These are phyloP conservation scores for Daphoenositta chrysoptera DNA, from an alignment of 2,113 vertebrate species.

Conservation along the genomic window DNA sequence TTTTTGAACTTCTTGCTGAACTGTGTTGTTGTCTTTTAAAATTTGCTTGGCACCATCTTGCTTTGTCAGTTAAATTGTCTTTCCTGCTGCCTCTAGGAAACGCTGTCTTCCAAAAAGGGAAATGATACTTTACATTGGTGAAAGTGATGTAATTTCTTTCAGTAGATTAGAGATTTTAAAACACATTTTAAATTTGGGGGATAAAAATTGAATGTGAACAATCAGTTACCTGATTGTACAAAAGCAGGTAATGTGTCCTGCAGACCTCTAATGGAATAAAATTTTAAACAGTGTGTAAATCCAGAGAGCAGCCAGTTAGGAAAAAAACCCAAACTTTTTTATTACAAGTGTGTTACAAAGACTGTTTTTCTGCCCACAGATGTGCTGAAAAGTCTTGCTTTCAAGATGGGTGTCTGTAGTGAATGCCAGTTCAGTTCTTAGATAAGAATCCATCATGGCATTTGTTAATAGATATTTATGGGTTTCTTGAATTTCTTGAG, in stretches of 20 bases:
- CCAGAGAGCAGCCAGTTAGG: neutral
- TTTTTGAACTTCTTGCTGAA: neutral
- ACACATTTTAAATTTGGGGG: neutral
- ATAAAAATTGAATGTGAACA: neutral
- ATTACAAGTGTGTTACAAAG: neutral
- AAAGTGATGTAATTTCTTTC: neutral
- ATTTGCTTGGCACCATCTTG: neutral
- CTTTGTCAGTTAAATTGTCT: neutral
- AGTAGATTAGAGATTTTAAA: neutral
- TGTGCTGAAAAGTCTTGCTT: neutral
- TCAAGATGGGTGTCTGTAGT: neutral
- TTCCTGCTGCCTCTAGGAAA: neutral
- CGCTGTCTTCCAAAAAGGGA: neutral
- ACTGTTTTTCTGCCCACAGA: neutral
- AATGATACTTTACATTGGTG: neutral
- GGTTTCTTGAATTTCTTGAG: neutral
- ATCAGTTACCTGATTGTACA: neutral
- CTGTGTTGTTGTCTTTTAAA: neutral
- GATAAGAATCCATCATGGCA: neutral
- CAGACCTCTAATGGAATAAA: neutral
- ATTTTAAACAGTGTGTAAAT: neutral
- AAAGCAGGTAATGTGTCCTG: neutral
- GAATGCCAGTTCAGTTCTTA: neutral
- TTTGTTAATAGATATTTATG: neutral
- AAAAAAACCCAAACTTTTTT: neutral